A percentile compares a stretch with the other conserved stretches of the same genome.
phyloP scores from a whole-genome alignment of 2,797 vertebrate genomes.

The Gobionotothen gibberifrons region DNA sequence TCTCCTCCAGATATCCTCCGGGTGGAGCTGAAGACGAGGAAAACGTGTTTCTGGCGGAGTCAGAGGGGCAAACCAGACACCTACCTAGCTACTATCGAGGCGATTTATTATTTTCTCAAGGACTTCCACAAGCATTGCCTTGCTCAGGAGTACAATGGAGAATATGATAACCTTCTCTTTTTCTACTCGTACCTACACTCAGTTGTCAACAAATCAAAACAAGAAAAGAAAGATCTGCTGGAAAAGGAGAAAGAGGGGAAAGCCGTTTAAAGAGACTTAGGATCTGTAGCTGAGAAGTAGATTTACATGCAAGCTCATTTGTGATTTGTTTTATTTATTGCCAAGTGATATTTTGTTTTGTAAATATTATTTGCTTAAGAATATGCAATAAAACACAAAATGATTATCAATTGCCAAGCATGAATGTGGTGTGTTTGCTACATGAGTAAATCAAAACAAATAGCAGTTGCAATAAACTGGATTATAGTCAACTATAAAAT shows the following conservation, averaged over 20 bases:
- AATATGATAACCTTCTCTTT: constrained; percentile 97
- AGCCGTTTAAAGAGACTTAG: background rate
- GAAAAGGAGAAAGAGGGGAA: constrained; percentile 72
- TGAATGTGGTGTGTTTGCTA: constrained; percentile 6
- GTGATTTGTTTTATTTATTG: constrained; percentile 5
- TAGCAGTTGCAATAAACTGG: background rate
- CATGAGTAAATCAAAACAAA: background rate
- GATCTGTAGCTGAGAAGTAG: constrained; percentile 3
- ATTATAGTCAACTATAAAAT: background rate
- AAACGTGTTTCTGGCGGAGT: constrained; percentile 96
- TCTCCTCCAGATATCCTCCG: constrained; percentile 87
- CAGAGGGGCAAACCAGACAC: constrained; percentile 96
- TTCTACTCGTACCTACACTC: constrained; percentile 95
- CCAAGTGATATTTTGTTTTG: constrained; percentile 29
- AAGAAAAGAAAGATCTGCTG: constrained; percentile 60
- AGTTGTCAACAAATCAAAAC: constrained; percentile 91
- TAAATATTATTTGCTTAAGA: constrained; percentile 17
- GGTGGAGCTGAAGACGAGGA: constrained; percentile 93
- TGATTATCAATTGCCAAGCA: background rate
- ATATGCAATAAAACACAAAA: constrained; percentile 30
- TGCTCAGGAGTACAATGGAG: constrained; percentile 88
- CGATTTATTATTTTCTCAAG: constrained; percentile 96
- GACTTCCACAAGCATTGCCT: constrained; percentile 91
- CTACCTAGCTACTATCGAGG: constrained; percentile 96
- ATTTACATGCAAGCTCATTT: background rate